A percentile compares a stretch with the other conserved stretches of the same genome.
Evolutionary conservation across 2,797 vertebrate species (phyloP).

Genomic region (Enteromius anoplus): DNA sequence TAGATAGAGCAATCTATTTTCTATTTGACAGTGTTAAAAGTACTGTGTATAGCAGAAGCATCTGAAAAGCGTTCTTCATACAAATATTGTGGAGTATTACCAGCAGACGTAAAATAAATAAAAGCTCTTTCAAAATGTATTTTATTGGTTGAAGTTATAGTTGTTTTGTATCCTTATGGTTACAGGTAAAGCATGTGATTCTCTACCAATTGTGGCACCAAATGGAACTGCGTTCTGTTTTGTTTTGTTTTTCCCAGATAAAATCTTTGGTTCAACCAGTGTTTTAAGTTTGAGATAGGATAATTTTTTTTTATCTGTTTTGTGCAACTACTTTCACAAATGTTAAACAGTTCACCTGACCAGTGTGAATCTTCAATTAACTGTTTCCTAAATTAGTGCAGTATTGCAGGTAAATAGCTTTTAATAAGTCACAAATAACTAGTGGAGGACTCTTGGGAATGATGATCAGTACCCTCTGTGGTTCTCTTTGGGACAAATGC

Average conservation of each 20-base stretch:
- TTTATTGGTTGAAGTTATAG: neutral
- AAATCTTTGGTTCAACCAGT: neutral
- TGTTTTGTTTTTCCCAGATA: neutral
- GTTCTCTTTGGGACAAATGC: neutral
- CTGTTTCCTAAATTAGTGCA: neutral
- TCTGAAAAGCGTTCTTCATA: neutral
- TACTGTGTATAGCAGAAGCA: neutral
- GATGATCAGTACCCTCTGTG: neutral
- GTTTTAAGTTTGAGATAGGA: no score
- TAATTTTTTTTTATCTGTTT: neutral
- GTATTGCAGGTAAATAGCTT: constrained; percentile 14
- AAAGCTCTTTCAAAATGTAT: neutral
- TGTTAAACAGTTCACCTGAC: neutral
- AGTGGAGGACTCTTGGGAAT: constrained; percentile 21
- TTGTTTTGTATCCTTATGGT: neutral
- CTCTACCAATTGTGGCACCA: neutral
- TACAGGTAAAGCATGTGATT: neutral
- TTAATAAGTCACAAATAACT: constrained; percentile 2
- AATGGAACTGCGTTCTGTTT: neutral
- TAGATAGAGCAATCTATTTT: constrained; percentile 22
- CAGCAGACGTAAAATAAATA: neutral
- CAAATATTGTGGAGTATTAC: neutral
- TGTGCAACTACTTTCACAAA: neutral
- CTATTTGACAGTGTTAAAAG: constrained; percentile 13
- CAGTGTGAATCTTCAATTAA: neutral